Conservation (phyloP, 1,140 invertebrate species). For the Helicoverpa zea region DNA sequence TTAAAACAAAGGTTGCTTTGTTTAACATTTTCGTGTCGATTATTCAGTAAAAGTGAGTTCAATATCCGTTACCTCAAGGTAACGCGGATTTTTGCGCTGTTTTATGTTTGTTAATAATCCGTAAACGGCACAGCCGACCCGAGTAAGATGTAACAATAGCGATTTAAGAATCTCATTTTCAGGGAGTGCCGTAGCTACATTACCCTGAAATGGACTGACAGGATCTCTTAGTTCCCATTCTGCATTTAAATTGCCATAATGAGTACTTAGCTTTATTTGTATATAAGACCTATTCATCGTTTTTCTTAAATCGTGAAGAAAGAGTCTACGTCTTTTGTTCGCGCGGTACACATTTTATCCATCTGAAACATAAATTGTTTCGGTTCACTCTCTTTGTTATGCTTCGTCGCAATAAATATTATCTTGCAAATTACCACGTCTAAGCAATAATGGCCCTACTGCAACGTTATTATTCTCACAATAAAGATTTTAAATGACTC, state of each 20-base stretch:
- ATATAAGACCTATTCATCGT: conserved; percentile 6
- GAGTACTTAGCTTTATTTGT: conserved; percentile 34
- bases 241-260: conserved; percentile 40
- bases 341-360: neutral
- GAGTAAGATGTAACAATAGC: conserved; percentile 27
- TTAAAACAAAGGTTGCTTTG: neutral
- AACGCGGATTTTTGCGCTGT: conserved; percentile 6
- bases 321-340: neutral
- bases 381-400: neutral
- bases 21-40: conserved; percentile 16
- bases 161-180: conserved; percentile 35
- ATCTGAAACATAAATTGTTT: neutral
- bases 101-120: conserved; percentile 50
- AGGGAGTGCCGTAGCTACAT: conserved; percentile 32
- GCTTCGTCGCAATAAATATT: neutral
- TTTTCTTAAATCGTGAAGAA: conserved; percentile 14
- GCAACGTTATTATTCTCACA: no score
- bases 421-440: neutral
- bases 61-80: conserved; percentile 18
- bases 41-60: neutral
- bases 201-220: conserved; percentile 28
- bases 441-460: neutral
- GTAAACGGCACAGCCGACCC: conserved; percentile 20
- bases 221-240: conserved; percentile 28
- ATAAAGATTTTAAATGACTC: no score